phyloP scores from a whole-genome alignment of 2,797 vertebrate genomes.

The Ptychobarbus kaznakovi region DNA sequence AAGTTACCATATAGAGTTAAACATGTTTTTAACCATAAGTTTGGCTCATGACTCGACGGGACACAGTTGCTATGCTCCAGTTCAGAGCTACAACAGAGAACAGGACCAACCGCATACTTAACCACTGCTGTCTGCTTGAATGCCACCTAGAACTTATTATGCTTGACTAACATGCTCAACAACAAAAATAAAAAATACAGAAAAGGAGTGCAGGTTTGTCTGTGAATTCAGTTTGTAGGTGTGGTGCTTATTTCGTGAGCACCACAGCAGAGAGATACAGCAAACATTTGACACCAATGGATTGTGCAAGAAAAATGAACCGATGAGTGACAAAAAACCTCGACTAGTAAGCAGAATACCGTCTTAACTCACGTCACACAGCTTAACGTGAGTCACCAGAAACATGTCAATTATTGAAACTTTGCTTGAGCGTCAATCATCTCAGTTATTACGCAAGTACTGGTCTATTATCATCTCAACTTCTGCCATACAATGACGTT shows the following conservation, averaged over 20 bases:
- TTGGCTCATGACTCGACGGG: constrained; percentile 12
- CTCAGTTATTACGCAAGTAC: background rate
- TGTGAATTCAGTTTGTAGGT: constrained; percentile 36
- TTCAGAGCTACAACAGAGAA: constrained; percentile 53
- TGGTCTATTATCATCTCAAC: background rate
- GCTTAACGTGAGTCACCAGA: constrained; percentile 17
- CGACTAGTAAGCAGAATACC: background rate
- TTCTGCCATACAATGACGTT: background rate
- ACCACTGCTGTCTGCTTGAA: constrained; percentile 44
- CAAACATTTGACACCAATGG: background rate
- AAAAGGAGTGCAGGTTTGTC: constrained; percentile 27
- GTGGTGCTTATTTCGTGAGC: constrained; percentile 29
- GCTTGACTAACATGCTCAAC: constrained; percentile 26
- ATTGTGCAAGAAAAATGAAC: background rate
- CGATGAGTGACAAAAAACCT: constrained; percentile 8
- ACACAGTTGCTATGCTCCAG: constrained; percentile 46
- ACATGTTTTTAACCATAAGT: background rate
- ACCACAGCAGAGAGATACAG: background rate
- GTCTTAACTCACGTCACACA: constrained; percentile 8
- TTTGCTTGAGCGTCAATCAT: background rate
- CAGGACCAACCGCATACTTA: constrained; percentile 56
- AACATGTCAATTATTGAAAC: background rate
- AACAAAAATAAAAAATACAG: background rate
- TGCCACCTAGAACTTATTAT: constrained; percentile 29
- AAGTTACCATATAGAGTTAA: background rate